Base-by-base conservation (phyloP, 1,140 invertebrate genomes). In the Copidosoma floridanum region DNA sequence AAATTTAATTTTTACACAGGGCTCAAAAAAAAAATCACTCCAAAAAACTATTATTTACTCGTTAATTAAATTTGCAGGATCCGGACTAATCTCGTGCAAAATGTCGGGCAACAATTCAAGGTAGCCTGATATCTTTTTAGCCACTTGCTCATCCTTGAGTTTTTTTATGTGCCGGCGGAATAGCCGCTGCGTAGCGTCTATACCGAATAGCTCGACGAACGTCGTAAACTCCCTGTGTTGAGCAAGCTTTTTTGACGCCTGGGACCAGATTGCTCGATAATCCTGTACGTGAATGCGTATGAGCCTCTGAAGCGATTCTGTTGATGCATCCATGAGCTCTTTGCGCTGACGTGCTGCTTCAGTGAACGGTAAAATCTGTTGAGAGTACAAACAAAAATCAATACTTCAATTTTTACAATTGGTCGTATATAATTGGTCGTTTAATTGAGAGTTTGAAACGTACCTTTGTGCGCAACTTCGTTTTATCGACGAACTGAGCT, bases 201-300 rank as follows among this genome's bases (percentile, higher is more conserved):
- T 85, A 29, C 92, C 94, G 78, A 97, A 95, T 23, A 95, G 83
- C 73, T 97, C 92, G 44, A 94, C 89, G 76, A 94, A 97, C 65
- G 90, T 89, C n/a, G 88, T 84, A 84, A 93, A 97, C 71, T 97
- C 94, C 53, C 91, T 89, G 67, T 93, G 89, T 60, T 90, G 88
- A 44, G 90, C 86, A 57, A 97, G 81, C 77, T 94, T 93, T 76
- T 94, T 95, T 57, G 87, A 89, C 20, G 89, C 89, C 65, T 89
- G 85, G 38, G 88, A 90, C 95, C 95, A 98, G 44, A 91, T 78
- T 35, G 92, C 87, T 69, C 93, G 87, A 78, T 89, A 91, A 78
- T 95, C 92, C 6, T 85, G 89, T 16, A 91, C 87, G 68, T 92
- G 92, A 65, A 89, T 85, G 62, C 91, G 84, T 46, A 95, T 93